Conservation (phyloP, 2,888 invertebrate species). For the Tubulanus polymorphus region DNA sequence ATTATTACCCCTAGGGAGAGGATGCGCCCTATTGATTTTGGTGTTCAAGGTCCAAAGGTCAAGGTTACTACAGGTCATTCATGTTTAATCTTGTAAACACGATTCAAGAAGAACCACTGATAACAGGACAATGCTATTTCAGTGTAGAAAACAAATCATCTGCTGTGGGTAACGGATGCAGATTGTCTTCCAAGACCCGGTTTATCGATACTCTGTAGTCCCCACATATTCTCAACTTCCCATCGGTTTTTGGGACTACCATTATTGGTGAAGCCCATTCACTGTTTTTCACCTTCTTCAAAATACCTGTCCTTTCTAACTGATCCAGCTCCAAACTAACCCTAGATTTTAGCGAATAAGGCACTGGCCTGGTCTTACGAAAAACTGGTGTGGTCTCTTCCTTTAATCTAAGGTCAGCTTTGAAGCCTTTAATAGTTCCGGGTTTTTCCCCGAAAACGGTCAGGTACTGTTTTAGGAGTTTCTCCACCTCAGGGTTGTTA, state of each 20-base stretch:
- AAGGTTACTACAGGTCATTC: too few relatives aligned
- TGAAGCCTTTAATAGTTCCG: neutral
- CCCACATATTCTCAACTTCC: constrained; percentile 3
- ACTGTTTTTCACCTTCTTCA: constrained; percentile 6
- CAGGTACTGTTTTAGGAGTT: neutral
- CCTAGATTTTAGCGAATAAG: neutral
- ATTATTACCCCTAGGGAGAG: too few relatives aligned
- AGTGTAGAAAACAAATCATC: constrained; percentile 10
- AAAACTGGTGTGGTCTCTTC: neutral
- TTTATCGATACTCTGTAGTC: neutral
- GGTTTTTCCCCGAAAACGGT: neutral
- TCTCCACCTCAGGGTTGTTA: neutral
- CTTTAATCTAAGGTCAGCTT: neutral
- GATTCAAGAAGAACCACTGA: too few relatives aligned
- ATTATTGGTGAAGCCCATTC: constrained; percentile 18
- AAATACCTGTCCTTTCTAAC: constrained; percentile 10
- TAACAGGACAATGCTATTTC: too few relatives aligned
- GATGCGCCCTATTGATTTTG: too few relatives aligned
- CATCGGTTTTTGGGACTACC: constrained; percentile 10
- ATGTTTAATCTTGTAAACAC: too few relatives aligned
- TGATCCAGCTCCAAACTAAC: constrained; percentile 9
- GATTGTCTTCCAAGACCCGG: neutral
- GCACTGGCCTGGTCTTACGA: neutral
- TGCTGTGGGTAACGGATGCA: constrained; percentile 9
- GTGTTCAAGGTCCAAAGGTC: too few relatives aligned